Evolutionary conservation across 2,888 invertebrate species (phyloP).

Genomic region (Cryptocephalus moraei): DNA sequence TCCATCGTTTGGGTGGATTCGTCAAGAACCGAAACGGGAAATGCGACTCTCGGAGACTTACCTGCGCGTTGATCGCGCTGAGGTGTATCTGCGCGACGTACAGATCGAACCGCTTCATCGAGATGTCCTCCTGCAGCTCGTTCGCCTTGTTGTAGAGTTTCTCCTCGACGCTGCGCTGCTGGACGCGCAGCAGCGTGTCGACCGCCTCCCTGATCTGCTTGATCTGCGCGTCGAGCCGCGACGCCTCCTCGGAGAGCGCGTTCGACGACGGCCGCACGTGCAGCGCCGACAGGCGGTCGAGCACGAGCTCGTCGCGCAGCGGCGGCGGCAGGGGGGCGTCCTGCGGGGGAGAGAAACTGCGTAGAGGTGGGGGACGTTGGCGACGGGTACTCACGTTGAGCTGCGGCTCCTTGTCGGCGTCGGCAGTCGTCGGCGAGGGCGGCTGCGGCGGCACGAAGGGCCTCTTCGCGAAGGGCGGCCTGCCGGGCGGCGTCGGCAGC

Average conservation of each 20-base stretch:
- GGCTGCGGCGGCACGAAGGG: constrained; percentile 60
- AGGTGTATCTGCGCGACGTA: constrained; percentile 85
- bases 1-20: no score
- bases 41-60: no score
- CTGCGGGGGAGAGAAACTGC: no score
- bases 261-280: constrained; percentile 67
- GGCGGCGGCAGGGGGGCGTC: constrained; percentile 54
- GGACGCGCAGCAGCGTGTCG: constrained; percentile 72
- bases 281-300: constrained; percentile 62
- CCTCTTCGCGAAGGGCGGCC: constrained; percentile 38
- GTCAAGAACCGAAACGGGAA: no score
- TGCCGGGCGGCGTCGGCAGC: constrained; percentile 44
- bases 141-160: constrained; percentile 87
- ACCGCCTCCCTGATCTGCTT: constrained; percentile 79
- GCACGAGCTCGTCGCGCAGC: constrained; percentile 73
- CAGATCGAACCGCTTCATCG: constrained; percentile 87
- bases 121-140: constrained; percentile 91
- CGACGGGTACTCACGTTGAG: constrained; percentile 38
- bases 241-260: constrained; percentile 70
- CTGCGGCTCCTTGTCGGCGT: constrained; percentile 34
- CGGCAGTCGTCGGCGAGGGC: constrained; percentile 42
- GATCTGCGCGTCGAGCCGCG: constrained; percentile 77
- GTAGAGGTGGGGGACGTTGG: no score
- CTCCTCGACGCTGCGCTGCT: constrained; percentile 65
- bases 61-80: constrained; percentile 85